Evolutionary conservation across 2,888 invertebrate genomes (phyloP).

Genomic region (Drosophila siamana): DNA sequence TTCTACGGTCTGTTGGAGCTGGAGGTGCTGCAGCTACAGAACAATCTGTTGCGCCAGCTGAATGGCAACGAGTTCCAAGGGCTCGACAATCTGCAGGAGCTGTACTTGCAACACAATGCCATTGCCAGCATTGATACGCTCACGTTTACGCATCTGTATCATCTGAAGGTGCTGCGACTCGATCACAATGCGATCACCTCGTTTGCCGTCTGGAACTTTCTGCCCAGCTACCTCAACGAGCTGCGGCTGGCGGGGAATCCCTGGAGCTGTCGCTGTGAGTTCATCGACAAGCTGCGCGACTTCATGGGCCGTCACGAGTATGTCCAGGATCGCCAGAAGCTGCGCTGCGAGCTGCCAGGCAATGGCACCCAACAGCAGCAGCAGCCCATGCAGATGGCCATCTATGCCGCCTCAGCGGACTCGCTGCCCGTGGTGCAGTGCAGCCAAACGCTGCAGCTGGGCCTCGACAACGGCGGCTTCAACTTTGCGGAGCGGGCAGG

Average conservation of each 20-base stretch:
- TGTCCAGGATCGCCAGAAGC: conserved; percentile 91
- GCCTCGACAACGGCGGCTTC: conserved; percentile 62
- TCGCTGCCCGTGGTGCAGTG: conserved; percentile 79
- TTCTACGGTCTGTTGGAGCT: conserved; percentile 94
- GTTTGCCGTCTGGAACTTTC: conserved; percentile 92
- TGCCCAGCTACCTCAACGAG: conserved; percentile 88
- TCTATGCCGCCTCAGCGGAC: conserved; percentile 70
- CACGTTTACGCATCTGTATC: conserved; percentile 93
- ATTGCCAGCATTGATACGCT: conserved; percentile 93
- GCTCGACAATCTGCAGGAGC: conserved; percentile 92
- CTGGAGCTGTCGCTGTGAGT: conserved; percentile 95
- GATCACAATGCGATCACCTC: conserved; percentile 93
- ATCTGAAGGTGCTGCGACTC: conserved; percentile 93
- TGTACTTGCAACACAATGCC: conserved; percentile 94
- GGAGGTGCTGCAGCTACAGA: conserved; percentile 93
- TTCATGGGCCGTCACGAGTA: conserved; percentile 92
- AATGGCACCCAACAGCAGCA: conserved; percentile 68
- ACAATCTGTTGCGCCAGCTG: conserved; percentile 92
- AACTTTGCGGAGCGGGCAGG: conserved; percentile 48
- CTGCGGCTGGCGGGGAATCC: conserved; percentile 92
- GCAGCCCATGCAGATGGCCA: conserved; percentile 72
- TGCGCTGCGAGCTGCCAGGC: conserved; percentile 88
- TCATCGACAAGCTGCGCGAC: conserved; percentile 91
- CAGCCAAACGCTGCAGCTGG: conserved; percentile 71
- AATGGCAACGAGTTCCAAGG: conserved; percentile 94